phyloP scores from a whole-genome alignment of 2,888 invertebrate genomes.

The Drosophila rellima region DNA sequence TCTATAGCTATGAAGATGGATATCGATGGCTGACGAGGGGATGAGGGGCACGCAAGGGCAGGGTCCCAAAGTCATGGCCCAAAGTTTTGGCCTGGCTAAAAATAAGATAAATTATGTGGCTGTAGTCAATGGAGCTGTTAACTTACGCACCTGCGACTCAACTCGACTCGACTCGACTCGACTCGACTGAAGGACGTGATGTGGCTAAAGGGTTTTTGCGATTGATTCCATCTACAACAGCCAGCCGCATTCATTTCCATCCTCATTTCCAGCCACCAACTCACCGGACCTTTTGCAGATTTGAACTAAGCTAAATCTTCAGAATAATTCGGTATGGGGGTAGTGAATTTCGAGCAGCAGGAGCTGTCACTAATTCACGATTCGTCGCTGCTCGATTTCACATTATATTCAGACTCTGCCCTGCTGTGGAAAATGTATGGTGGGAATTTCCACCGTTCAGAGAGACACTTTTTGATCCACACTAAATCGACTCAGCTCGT shows the following conservation, averaged over 20 bases:
- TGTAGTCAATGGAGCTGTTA: slow-evolving; percentile 79
- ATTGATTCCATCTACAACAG: slow-evolving; percentile 44
- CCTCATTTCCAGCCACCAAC: not conserved
- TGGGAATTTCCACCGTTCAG: no score
- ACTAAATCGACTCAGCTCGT: no score
- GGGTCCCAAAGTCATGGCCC: slow-evolving; percentile 24
- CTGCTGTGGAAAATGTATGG: no score
- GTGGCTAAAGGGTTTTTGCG: slow-evolving; percentile 49
- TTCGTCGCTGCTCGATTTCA: not conserved
- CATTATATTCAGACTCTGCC: no score
- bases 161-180: slow-evolving; percentile 1
- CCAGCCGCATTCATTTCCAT: slow-evolving; percentile 16
- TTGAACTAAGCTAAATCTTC: not conserved
- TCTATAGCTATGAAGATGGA: slow-evolving; percentile 35
- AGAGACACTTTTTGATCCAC: no score
- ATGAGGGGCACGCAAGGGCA: not conserved
- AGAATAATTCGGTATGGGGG: not conserved
- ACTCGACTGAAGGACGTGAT: slow-evolving; percentile 20
- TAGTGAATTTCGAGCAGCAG: not conserved
- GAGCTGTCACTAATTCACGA: not conserved
- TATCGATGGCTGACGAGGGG: not conserved
- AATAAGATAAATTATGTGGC: slow-evolving; percentile 81
- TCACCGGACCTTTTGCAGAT: not conserved
- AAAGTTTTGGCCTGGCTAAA: slow-evolving; percentile 59
- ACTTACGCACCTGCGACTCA: slow-evolving; percentile 71